Percentiles rank a stretch among this genome's conserved stretches.
Evolutionary conservation across 2,113 vertebrate species (phyloP).

Genomic region (Oryctolagus cuniculus): mOryCun1.1 NC_091447.1:33807501-33808000

Average conservation of each 20-base stretch:
- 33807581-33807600: neutral
- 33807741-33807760: slow-evolving; percentile 83
- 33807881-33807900: neutral
- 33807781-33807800: slow-evolving; percentile 89
- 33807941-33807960: too few species aligned
- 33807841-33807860: slow-evolving; percentile 91
- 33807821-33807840: slow-evolving; percentile 92
- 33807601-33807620: neutral
- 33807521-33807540: neutral
- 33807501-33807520: neutral
- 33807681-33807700: neutral
- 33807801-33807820: slow-evolving; percentile 82
- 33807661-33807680: neutral
- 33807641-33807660: neutral
- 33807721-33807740: slow-evolving; percentile 70
- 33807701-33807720: slow-evolving; percentile 42
- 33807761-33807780: slow-evolving; percentile 90
- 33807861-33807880: slow-evolving; percentile 90
- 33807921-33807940: too few species aligned
- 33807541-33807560: neutral
- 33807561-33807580: neutral
- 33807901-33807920: too few species aligned
- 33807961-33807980: too few species aligned
- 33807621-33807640: neutral
- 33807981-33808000: too few species aligned